Evolutionary conservation across 2,797 vertebrate genomes (phyloP).

Genomic region (Tolypeutes matacus): DNA sequence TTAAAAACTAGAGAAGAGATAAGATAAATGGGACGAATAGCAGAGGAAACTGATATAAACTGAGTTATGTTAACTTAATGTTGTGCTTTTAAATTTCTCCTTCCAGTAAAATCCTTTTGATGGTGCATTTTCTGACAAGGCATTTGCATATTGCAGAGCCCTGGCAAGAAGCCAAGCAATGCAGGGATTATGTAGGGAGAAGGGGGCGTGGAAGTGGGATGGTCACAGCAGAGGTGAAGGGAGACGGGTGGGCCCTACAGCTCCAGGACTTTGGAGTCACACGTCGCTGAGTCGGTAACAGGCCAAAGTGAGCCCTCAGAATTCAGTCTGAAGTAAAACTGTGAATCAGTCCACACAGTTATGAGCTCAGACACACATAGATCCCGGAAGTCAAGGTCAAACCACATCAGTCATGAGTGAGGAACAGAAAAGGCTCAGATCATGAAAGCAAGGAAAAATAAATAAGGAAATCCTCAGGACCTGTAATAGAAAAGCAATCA

Average conservation of each 20-base stretch:
- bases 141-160: fast-evolving
- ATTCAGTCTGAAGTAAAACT: background rate
- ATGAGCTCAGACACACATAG: background rate
- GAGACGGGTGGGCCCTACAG: fast-evolving
- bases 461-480: too few relatives aligned
- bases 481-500: fast-evolving
- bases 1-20: background rate
- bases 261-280: background rate
- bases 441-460: background rate
- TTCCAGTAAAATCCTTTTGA: background rate
- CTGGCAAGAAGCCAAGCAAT: background rate
- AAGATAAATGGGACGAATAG: background rate
- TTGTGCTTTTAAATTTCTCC: background rate
- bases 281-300: background rate
- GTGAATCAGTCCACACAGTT: too few relatives aligned
- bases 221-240: background rate
- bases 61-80: background rate
- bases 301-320: background rate
- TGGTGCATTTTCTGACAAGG: fast-evolving
- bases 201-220: fast-evolving
- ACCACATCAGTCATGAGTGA: fast-evolving
- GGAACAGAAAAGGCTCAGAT: background rate
- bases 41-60: background rate
- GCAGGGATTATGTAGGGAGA: fast-evolving
- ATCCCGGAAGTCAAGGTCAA: background rate